Percentiles rank a stretch among this genome's conserved stretches.
Evolutionary conservation across 2,113 vertebrate species (phyloP).

Genomic region (Mastomys natalensis): DNA sequence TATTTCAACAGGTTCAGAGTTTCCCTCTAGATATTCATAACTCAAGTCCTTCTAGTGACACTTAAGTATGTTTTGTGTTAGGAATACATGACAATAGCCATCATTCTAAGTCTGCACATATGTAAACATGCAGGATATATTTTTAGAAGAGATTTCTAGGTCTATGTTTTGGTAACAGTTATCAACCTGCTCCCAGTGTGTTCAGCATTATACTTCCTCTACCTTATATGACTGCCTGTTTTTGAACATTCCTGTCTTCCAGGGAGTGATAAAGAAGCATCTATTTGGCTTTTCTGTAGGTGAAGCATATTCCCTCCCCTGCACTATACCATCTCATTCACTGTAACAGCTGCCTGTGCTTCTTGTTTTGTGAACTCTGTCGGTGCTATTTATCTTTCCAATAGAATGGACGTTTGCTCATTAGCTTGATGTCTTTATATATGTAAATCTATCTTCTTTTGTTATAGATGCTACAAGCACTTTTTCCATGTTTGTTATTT

Average conservation of each 20-base stretch:
- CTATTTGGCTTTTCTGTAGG: neutral
- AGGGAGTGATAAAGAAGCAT: neutral
- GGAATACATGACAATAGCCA: neutral
- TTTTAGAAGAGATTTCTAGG: neutral
- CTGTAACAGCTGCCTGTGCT: neutral
- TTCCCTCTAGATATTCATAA: neutral
- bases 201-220: neutral
- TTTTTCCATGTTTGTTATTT: neutral
- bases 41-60: neutral
- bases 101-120: neutral
- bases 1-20: neutral
- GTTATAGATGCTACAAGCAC: neutral
- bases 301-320: neutral
- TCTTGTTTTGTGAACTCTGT: neutral
- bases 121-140: neutral
- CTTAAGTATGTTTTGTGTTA: constrained; percentile 22
- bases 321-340: neutral
- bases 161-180: constrained; percentile 31
- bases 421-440: neutral
- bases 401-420: neutral
- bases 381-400: neutral
- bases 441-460: neutral
- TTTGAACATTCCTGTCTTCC: neutral
- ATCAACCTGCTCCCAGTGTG: neutral
- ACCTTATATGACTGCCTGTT: neutral